Evolutionary conservation across 2,888 invertebrate genomes (phyloP).

Genomic region (Pomacea canaliculata): DNA sequence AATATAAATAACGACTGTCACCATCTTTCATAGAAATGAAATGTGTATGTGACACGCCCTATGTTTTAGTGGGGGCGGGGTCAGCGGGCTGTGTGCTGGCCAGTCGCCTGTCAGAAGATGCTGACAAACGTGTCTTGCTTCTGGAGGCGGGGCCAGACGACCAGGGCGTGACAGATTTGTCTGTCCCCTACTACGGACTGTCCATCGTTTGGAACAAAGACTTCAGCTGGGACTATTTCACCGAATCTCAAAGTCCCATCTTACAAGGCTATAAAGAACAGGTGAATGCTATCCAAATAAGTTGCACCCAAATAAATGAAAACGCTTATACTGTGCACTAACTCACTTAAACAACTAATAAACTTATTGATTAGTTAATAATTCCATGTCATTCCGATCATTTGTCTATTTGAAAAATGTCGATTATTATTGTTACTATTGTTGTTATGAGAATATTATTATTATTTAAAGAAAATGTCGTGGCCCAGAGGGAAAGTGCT

Average conservation of each 20-base stretch:
- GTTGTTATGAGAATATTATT: too few species aligned
- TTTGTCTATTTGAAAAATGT: too few species aligned
- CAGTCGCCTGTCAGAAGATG: constrained; percentile 69
- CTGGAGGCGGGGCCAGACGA: constrained; percentile 72
- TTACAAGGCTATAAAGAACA: not conserved
- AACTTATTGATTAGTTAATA: too few species aligned
- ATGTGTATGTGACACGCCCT: too few species aligned
- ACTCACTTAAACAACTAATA: too few species aligned
- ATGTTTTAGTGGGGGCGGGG: not conserved
- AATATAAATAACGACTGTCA: too few species aligned
- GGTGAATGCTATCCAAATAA: not conserved
- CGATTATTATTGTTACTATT: too few species aligned
- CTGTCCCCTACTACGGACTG: not conserved
- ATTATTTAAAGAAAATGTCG: constrained; percentile 14
- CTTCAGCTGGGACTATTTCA: not conserved
- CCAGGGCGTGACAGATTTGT: constrained; percentile 14
- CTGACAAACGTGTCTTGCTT: constrained; percentile 62
- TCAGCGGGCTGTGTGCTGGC: constrained; percentile 72
- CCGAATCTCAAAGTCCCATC: not conserved
- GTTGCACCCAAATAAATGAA: too few species aligned
- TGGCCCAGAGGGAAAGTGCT: constrained; percentile 93
- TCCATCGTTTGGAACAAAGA: not conserved
- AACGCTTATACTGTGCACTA: too few species aligned
- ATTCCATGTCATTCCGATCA: too few species aligned
- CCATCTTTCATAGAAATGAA: too few species aligned